These are phyloP conservation scores for Mermis nigrescens DNA, from an alignment of 2,888 invertebrate species.

Conservation along the genomic window DNA sequence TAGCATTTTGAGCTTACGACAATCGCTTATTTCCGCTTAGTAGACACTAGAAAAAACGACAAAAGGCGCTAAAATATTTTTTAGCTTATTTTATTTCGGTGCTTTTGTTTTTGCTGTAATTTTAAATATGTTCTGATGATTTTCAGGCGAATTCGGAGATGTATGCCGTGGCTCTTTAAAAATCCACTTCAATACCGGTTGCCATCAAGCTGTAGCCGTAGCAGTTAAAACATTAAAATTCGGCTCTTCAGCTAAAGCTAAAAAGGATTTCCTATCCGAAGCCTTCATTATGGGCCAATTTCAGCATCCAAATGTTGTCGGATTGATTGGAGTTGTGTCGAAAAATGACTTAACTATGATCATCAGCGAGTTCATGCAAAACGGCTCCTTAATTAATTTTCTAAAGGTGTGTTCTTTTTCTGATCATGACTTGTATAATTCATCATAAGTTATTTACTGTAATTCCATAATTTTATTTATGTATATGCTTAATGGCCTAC, in stretches of 20 bases:
- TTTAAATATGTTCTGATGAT: neutral
- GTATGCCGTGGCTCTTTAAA: slow-evolving; percentile 56
- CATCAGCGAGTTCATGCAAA: slow-evolving; percentile 98
- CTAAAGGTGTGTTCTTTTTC: slow-evolving; percentile 35
- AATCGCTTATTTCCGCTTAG: too few species aligned
- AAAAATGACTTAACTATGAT: slow-evolving; percentile 58
- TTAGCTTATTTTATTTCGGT: too few species aligned
- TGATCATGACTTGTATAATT: neutral
- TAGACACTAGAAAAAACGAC: too few species aligned
- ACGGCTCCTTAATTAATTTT: slow-evolving; percentile 91
- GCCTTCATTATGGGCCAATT: slow-evolving; percentile 99
- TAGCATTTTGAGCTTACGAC: too few species aligned
- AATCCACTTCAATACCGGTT: neutral
- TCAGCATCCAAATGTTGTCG: slow-evolving; percentile 95
- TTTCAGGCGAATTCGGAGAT: slow-evolving; percentile 76
- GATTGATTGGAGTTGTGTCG: slow-evolving; percentile 45
- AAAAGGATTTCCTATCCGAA: slow-evolving; percentile 92
- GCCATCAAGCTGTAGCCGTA: slow-evolving; percentile 43
- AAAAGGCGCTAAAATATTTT: too few species aligned
- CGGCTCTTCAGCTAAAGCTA: slow-evolving; percentile 68
- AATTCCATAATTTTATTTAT: neutral
- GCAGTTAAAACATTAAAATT: slow-evolving; percentile 86
- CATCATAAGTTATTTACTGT: neutral
- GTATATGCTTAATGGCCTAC: neutral
- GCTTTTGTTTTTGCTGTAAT: neutral